Evolutionary conservation across 2,888 invertebrate genomes (phyloP).

Genomic region (Octodonta nipae): DNA sequence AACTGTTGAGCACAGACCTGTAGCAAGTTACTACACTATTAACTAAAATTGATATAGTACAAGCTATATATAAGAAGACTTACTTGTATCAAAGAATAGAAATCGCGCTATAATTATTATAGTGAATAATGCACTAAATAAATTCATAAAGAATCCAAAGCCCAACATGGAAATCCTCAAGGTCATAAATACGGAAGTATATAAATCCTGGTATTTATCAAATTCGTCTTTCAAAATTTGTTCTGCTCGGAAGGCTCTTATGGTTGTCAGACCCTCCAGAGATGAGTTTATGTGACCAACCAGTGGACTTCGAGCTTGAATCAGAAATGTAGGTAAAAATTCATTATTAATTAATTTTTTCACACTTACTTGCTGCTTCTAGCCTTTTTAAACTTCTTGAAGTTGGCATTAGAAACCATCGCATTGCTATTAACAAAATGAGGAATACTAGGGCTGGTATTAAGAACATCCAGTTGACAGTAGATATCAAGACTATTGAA

Average conservation of each 20-base stretch:
- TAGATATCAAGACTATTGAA: conserved; percentile 17
- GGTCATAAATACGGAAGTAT: conserved; percentile 28
- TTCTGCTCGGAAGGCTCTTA: conserved; percentile 29
- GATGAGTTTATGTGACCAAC: conserved; percentile 32
- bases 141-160: conserved; percentile 28
- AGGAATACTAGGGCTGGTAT: conserved; percentile 15
- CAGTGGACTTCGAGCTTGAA: conserved; percentile 30
- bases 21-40: too few species aligned
- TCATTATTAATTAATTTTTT: background rate
- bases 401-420: conserved; percentile 18
- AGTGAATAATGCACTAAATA: conserved; percentile 23
- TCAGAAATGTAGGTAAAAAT: conserved; percentile 16
- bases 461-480: conserved; percentile 43
- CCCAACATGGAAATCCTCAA: conserved; percentile 32
- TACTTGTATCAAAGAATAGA: conserved; percentile 18
- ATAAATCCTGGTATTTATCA: conserved; percentile 21
- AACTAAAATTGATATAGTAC: too few species aligned
- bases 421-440: conserved; percentile 10
- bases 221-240: conserved; percentile 29
- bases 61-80: too few species aligned
- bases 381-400: conserved; percentile 21
- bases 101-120: conserved; percentile 18
- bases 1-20: too few species aligned
- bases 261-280: conserved; percentile 31
- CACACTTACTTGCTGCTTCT: conserved; percentile 30